Conservation (phyloP, 2,113 vertebrate species). For the Ageneiosus marmoratus region DNA sequence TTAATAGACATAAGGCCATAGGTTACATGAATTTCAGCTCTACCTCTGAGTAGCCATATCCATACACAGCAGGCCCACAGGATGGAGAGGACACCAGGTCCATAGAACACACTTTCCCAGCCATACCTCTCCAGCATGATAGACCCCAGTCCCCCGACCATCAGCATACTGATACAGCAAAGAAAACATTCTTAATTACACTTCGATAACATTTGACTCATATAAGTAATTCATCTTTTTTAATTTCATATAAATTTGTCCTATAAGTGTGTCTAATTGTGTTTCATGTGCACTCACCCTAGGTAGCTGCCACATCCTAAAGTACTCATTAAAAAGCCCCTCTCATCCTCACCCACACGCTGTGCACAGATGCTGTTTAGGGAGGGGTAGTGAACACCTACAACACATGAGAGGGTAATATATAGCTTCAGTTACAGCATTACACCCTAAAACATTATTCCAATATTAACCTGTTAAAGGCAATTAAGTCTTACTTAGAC, state of each 20-base stretch:
- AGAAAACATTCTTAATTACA: not conserved
- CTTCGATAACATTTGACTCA: not conserved
- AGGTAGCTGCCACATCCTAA: conserved; percentile 81
- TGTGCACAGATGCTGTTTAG: conserved; percentile 78
- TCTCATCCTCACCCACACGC: conserved; percentile 77
- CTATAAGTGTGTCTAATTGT: not conserved
- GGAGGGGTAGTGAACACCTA: conserved; percentile 74
- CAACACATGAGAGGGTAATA: not conserved
- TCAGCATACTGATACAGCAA: conserved; percentile 72
- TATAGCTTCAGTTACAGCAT: not conserved
- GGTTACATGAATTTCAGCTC: conserved; percentile 20
- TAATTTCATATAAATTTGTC: not conserved
- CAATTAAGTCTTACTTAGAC: not conserved
- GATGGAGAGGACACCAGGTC: conserved; percentile 74
- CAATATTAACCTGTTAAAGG: not conserved
- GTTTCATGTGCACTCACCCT: conserved; percentile 72
- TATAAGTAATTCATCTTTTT: not conserved
- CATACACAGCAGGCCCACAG: conserved; percentile 82
- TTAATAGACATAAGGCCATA: not conserved
- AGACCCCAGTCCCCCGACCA: conserved; percentile 82
- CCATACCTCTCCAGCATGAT: conserved; percentile 79
- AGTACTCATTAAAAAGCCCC: conserved; percentile 81
- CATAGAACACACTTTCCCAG: conserved; percentile 88
- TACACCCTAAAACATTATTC: too few species aligned
- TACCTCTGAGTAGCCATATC: conserved; percentile 76